phyloP scores from a whole-genome alignment of 2,888 invertebrate species.

The Drosophila buzzatii region DNA sequence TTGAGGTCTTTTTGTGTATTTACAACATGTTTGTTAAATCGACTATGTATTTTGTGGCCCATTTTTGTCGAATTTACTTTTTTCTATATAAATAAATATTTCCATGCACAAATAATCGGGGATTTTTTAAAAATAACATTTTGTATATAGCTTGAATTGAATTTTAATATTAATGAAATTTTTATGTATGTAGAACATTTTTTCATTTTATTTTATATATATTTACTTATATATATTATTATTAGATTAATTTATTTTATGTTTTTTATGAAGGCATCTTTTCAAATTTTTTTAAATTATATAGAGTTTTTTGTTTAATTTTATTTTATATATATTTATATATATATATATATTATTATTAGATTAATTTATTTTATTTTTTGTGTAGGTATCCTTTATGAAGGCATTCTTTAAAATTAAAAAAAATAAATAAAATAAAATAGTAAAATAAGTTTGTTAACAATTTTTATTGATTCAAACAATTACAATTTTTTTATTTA shows the following conservation, averaged over 20 bases:
- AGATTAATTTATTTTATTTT: neutral
- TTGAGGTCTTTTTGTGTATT: slow-evolving; percentile 51
- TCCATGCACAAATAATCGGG: slow-evolving; percentile 38
- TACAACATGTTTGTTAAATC: slow-evolving; percentile 37
- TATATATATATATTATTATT: neutral
- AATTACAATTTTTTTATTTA: no score
- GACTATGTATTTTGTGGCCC: slow-evolving; percentile 38
- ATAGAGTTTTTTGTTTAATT: no score
- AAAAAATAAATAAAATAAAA: no score
- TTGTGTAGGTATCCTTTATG: neutral
- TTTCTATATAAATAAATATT: slow-evolving; percentile 5
- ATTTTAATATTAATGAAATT: neutral
- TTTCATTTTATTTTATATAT: neutral
- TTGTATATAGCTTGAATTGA: slow-evolving; percentile 10
- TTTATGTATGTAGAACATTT: neutral
- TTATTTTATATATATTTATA: neutral
- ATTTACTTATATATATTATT: neutral
- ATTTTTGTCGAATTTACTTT: slow-evolving; percentile 24
- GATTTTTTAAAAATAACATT: slow-evolving; percentile 19
- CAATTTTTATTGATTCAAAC: no score
- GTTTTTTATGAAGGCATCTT: neutral
- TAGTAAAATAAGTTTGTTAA: no score
- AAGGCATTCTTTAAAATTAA: neutral
- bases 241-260: neutral
- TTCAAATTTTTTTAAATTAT: no score